These are phyloP conservation scores for Argynnis bischoffii DNA, from an alignment of 2,888 invertebrate genomes.

Conservation along the genomic window DNA sequence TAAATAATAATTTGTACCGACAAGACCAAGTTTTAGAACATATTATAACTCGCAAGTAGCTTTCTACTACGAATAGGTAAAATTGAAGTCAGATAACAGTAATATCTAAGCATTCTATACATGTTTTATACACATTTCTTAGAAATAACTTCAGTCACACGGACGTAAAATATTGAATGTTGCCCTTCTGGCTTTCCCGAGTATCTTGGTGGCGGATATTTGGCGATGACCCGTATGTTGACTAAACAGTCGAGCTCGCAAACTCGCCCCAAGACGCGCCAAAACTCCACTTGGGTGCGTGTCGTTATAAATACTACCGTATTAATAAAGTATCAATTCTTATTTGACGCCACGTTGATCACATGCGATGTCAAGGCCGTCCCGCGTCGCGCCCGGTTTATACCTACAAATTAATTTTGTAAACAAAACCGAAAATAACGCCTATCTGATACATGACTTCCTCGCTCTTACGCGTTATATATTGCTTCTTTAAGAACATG, in stretches of 20 bases:
- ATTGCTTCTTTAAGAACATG: too few relatives aligned
- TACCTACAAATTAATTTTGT: conserved; percentile 33
- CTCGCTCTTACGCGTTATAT: not conserved
- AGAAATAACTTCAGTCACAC: not conserved
- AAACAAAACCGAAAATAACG: conserved; percentile 35
- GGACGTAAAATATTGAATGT: not conserved
- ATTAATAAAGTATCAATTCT: conserved; percentile 41
- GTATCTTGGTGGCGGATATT: not conserved
- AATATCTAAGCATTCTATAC: too few relatives aligned
- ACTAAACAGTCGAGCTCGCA: conserved; percentile 12
- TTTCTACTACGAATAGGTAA: too few relatives aligned
- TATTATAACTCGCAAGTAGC: too few relatives aligned
- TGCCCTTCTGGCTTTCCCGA: conserved; percentile 10
- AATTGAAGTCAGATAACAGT: too few relatives aligned
- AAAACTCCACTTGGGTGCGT: conserved; percentile 38
- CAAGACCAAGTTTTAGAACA: too few relatives aligned
- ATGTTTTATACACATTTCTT: too few relatives aligned
- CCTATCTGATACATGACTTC: conserved; percentile 5
- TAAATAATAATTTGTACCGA: too few relatives aligned
- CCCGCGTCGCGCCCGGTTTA: conserved; percentile 24
- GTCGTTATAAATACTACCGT: conserved; percentile 32
- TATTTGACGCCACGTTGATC: conserved; percentile 40
- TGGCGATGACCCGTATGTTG: conserved; percentile 6
- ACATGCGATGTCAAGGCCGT: conserved; percentile 43
- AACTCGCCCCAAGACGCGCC: conserved; percentile 32